phyloP scores from a whole-genome alignment of 2,797 vertebrate species.

The Buphagus erythrorhynchus region DNA sequence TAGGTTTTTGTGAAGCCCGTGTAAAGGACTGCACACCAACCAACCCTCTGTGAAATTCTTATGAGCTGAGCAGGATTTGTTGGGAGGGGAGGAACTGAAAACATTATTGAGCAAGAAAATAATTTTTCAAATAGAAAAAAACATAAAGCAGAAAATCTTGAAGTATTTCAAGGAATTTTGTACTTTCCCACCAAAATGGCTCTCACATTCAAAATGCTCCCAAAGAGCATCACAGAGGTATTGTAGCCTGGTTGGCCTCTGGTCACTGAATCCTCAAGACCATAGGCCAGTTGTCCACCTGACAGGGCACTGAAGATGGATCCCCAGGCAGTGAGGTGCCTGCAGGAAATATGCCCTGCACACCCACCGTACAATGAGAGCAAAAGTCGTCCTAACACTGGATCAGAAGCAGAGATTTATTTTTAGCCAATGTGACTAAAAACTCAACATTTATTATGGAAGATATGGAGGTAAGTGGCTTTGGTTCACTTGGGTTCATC shows the following conservation, averaged over 20 bases:
- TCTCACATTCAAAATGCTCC: neutral
- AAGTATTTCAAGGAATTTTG: neutral
- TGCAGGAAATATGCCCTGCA: neutral
- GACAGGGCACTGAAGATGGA: neutral
- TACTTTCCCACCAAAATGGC: neutral
- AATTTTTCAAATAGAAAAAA: neutral
- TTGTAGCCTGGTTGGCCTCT: neutral
- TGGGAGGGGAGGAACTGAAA: neutral
- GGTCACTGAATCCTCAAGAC: neutral
- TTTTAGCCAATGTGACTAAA: neutral
- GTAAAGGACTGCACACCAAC: neutral
- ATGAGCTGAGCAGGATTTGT: neutral
- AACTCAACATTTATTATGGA: neutral
- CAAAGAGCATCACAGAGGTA: neutral
- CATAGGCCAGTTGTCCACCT: neutral
- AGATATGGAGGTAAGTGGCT: neutral
- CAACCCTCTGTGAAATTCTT: neutral
- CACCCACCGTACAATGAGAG: accelerated
- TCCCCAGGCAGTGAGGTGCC: neutral
- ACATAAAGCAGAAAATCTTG: neutral
- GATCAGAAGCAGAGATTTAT: neutral
- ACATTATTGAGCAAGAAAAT: neutral
- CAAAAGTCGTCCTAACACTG: accelerated
- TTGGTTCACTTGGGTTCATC: neutral
- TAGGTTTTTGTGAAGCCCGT: neutral